Evolutionary conservation across 2,797 vertebrate genomes (phyloP).

Genomic region (Brachymystax lenok): DNA sequence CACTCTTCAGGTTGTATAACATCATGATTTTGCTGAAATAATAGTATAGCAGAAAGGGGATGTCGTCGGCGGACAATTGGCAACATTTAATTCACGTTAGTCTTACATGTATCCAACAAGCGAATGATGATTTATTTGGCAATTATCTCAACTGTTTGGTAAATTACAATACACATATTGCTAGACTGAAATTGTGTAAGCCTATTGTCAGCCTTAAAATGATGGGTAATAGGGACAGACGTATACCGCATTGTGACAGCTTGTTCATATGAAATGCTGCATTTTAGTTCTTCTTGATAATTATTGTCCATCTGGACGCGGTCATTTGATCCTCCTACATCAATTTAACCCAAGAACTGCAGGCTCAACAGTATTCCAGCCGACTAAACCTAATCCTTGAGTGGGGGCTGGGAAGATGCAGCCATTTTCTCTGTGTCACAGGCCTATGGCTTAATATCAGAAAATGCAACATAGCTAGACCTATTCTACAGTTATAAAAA

Average conservation of each 20-base stretch:
- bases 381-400: slow-evolving; percentile 61
- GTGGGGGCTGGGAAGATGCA: slow-evolving; percentile 42
- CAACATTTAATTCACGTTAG: neutral
- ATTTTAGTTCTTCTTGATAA: slow-evolving; percentile 58
- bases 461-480: slow-evolving; percentile 20
- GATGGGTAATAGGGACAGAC: neutral
- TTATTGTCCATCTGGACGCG: slow-evolving; percentile 78
- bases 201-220: neutral
- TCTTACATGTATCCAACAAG: neutral
- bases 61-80: too few relatives aligned
- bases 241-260: slow-evolving; percentile 19
- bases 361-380: slow-evolving; percentile 63
- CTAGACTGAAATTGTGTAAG: neutral
- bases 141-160: neutral
- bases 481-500: slow-evolving; percentile 8
- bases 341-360: slow-evolving; percentile 63
- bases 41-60: neutral
- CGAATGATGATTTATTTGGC: neutral
- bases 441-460: slow-evolving; percentile 23
- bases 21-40: neutral
- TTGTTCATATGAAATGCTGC: slow-evolving; percentile 55
- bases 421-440: slow-evolving; percentile 18
- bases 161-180: neutral
- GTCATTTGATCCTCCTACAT: slow-evolving; percentile 77
- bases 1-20: slow-evolving; percentile 63